Conservation (phyloP, 2,797 vertebrate genomes). For the Steatocranus sp. region DNA sequence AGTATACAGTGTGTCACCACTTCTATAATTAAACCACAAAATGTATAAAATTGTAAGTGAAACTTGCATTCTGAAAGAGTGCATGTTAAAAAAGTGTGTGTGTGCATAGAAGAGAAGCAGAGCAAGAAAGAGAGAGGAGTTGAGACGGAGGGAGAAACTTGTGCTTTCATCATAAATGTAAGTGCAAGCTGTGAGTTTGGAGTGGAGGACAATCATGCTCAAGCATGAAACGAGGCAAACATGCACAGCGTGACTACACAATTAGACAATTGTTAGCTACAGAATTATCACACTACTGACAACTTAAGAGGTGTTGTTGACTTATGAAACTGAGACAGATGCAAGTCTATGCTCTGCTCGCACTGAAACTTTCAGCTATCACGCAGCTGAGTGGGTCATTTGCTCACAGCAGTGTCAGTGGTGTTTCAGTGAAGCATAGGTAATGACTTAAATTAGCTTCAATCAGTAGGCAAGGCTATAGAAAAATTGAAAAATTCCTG, state of each 20-base stretch:
- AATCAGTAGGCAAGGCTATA: background rate
- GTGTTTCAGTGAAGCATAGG: background rate
- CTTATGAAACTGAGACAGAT: background rate
- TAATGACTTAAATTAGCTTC: background rate
- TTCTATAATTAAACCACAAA: background rate
- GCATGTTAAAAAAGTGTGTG: background rate
- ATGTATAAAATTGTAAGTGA: background rate
- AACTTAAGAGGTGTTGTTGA: background rate
- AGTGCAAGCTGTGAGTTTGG: background rate
- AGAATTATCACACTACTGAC: background rate
- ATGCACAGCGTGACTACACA: background rate
- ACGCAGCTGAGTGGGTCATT: background rate
- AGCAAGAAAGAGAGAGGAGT: background rate
- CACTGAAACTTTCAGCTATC: background rate
- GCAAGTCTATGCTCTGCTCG: background rate
- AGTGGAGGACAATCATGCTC: background rate
- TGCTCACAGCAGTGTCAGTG: background rate
- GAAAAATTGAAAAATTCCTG: background rate
- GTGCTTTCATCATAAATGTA: background rate
- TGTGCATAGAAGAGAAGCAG: background rate
- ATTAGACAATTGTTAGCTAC: background rate
- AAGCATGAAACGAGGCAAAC: background rate
- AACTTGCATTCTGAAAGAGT: background rate
- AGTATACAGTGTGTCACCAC: background rate
- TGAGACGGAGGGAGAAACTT: background rate